Evolutionary conservation across 2,113 vertebrate genomes (phyloP), one percentile per base, ranked within the genome.

Genomic region (Saguinus imperator): DNA sequence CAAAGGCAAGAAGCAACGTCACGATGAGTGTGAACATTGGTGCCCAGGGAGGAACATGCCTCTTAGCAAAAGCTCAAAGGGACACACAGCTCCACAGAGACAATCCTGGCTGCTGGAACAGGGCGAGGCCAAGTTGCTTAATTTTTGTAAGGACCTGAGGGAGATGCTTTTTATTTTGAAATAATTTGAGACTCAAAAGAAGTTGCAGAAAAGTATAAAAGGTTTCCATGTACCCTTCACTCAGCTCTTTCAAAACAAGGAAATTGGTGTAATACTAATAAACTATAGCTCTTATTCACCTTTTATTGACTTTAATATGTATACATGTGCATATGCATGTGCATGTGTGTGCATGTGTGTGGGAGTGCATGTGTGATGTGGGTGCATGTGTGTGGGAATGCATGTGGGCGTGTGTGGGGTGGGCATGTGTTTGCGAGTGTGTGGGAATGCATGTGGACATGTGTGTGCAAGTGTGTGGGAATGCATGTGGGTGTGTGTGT

Each of bases 51-150:
- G 58, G 13, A 83, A 20, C n/a, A 48, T 45, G 5, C 23, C 25
- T 12, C 66, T 73, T 21, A 68, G 48, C 35, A n/a, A 55, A 17
- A 18, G 35, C 45, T 58, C 32, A 8, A 5, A 37, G 35, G 27
- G 70, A 6, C 14, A 4, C 8, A 13, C 50, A 81, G 20, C 20
- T 35, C 52, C 7, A 29, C 11, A 2, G 2, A 81, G 35, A 27
- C 10, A 2, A 16, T 1, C 37, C 50, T 40, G 25, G 32, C 4
- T 1, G 12, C 5, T 0, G 8, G 17, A n/a, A 13, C 73, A 35
- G 27, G 45, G 27, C 20, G 5, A 83, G 40, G 10, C 35, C 84
- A 40, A 32, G 8, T 37, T 84, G 8, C 20, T 89, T 89, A 61
- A 35, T 77, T 89, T 17, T 35, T 5, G 1, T 21, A 21, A 84